phyloP scores from a whole-genome alignment of 2,113 vertebrate genomes.

The Scomber japonicus region DNA sequence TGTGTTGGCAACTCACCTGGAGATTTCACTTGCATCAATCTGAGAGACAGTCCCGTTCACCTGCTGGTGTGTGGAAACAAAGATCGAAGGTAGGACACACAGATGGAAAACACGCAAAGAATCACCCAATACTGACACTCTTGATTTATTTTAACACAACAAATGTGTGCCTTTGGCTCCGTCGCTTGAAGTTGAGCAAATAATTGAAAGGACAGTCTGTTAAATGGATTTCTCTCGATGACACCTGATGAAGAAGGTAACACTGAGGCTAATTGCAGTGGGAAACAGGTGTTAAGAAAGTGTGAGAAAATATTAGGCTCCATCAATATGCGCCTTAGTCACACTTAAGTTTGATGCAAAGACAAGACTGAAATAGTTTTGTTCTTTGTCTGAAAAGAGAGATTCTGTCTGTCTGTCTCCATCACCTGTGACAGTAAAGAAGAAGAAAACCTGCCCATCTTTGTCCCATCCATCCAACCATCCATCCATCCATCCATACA shows the following conservation, averaged over 20 bases:
- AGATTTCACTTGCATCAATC: slow-evolving; percentile 93
- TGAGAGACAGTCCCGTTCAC: slow-evolving; percentile 88
- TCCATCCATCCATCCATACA: slow-evolving; percentile 24
- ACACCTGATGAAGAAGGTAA: slow-evolving; percentile 27
- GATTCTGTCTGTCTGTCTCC: slow-evolving; percentile 11
- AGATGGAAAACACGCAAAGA: neutral
- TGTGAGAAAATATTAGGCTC: slow-evolving; percentile 35
- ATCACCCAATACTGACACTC: neutral
- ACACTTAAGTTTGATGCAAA: slow-evolving; percentile 17
- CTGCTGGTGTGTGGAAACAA: slow-evolving; percentile 94
- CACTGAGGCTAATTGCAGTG: neutral
- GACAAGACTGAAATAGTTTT: slow-evolving; percentile 29
- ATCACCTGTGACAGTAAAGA: slow-evolving; percentile 39
- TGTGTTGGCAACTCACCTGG: slow-evolving; percentile 89
- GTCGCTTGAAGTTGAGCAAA: slow-evolving; percentile 19
- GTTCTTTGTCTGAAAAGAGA: slow-evolving; percentile 37
- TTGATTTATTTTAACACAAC: neutral
- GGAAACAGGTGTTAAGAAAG: slow-evolving; percentile 66
- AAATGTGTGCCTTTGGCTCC: neutral
- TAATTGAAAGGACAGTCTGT: neutral
- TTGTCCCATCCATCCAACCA: slow-evolving; percentile 29
- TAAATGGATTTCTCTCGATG: slow-evolving; percentile 30
- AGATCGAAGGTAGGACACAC: slow-evolving; percentile 89
- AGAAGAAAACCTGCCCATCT: slow-evolving; percentile 28
- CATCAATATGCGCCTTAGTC: neutral